Evolutionary conservation across 1,140 invertebrate genomes (phyloP).

Genomic region (Chelonus insularis): DNA sequence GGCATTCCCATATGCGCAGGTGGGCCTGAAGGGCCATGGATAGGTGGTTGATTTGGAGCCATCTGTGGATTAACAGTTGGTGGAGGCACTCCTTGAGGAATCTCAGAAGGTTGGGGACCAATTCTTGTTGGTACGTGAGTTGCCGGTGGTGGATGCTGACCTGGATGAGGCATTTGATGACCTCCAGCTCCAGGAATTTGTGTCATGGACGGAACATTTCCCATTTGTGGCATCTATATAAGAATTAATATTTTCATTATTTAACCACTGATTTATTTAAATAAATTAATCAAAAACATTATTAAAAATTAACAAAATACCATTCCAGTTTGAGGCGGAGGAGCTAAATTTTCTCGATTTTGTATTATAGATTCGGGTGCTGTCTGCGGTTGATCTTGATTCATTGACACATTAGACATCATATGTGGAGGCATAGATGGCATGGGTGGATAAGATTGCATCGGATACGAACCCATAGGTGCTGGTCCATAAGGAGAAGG

Average conservation of each 20-base stretch:
- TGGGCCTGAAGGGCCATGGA: constrained; percentile 22
- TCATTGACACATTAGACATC: constrained; percentile 36
- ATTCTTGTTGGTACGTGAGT: constrained; percentile 26
- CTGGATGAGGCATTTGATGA: constrained; percentile 35
- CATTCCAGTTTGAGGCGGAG: constrained; percentile 48
- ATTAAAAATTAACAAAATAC: constrained; percentile 34
- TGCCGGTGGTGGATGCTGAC: constrained; percentile 30
- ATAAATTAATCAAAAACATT: constrained; percentile 7
- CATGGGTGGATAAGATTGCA: constrained; percentile 38
- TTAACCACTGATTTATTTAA: not conserved
- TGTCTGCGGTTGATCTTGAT: constrained; percentile 30
- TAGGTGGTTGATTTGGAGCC: constrained; percentile 27
- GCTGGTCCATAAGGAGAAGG: constrained; percentile 40
- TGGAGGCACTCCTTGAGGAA: constrained; percentile 18
- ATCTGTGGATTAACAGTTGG: constrained; percentile 19
- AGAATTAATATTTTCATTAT: constrained; percentile 1
- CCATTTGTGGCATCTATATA: constrained; percentile 37
- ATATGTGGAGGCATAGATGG: constrained; percentile 39
- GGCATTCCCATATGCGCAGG: constrained; percentile 33
- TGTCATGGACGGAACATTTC: constrained; percentile 30
- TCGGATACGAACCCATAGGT: constrained; percentile 42
- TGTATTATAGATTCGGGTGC: constrained; percentile 30
- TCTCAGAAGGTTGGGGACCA: constrained; percentile 9
- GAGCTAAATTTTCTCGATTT: constrained; percentile 42
- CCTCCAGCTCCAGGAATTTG: constrained; percentile 36